Evolutionary conservation across 2,888 invertebrate genomes (phyloP).

Genomic region (Tiphia femorata): DNA sequence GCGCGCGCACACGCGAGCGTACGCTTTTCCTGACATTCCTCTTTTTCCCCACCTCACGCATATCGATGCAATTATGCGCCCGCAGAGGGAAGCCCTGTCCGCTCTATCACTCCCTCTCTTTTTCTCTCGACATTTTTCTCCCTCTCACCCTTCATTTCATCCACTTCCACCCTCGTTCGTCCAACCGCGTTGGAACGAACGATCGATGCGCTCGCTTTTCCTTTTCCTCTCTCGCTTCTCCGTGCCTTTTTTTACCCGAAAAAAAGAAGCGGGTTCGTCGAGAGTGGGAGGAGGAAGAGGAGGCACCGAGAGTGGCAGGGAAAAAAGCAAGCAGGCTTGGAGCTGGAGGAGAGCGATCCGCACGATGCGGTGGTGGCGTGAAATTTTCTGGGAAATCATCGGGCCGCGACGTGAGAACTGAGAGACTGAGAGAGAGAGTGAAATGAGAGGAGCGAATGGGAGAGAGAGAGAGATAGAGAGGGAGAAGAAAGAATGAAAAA

Average conservation of each 20-base stretch:
- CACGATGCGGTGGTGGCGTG: slow-evolving; percentile 14
- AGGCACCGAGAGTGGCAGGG: background rate
- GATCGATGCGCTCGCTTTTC: slow-evolving; percentile 2
- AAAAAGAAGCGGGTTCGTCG: background rate
- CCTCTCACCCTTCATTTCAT: background rate
- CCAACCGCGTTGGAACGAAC: background rate
- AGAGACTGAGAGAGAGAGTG: background rate
- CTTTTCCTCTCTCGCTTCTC: background rate
- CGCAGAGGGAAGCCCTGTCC: slow-evolving; percentile 5
- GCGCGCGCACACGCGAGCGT: background rate
- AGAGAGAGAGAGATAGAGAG: no score
- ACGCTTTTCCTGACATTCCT: slow-evolving; percentile 4
- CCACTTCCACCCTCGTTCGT: background rate
- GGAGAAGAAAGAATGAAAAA: no score
- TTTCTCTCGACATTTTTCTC: background rate
- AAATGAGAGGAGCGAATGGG: background rate
- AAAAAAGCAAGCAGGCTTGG: background rate
- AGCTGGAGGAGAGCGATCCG: no score
- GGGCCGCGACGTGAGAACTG: background rate
- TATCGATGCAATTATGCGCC: slow-evolving; percentile 33
- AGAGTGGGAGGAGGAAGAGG: background rate
- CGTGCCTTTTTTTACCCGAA: background rate
- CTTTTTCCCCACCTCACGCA: slow-evolving; percentile 6
- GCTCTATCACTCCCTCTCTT: background rate
- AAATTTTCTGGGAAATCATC: slow-evolving; percentile 29